Evolutionary conservation across 2,113 vertebrate genomes (phyloP).

Genomic region (Sinosuthora webbiana): DNA sequence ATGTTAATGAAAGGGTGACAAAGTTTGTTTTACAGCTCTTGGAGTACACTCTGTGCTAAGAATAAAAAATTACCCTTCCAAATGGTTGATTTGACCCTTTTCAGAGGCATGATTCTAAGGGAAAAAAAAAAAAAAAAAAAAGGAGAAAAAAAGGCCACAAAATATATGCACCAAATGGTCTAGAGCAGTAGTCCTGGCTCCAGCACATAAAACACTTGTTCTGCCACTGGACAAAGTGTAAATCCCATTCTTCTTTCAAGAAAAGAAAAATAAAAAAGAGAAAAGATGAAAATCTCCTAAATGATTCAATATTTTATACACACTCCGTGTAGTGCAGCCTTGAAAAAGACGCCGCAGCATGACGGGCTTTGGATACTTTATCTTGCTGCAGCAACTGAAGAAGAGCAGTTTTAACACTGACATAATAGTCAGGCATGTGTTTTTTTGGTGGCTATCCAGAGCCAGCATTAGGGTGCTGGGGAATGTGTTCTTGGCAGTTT

Average conservation of each 20-base stretch:
- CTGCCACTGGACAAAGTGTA: constrained; percentile 5
- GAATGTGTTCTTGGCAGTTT: not conserved
- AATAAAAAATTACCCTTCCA: constrained; percentile 13
- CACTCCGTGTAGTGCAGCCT: not conserved
- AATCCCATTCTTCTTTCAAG: not conserved
- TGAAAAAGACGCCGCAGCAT: constrained; percentile 41
- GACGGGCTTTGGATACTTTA: constrained; percentile 49
- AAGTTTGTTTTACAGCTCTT: constrained; percentile 2
- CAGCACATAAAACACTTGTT: constrained; percentile 46
- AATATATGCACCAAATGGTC: constrained; percentile 27
- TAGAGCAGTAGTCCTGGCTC: constrained; percentile 5
- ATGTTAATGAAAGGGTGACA: not conserved
- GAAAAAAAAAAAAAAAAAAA: not conserved
- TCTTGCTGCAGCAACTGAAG: constrained; percentile 54
- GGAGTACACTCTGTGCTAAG: not conserved
- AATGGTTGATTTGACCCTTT: constrained; percentile 29
- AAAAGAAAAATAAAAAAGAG: not conserved
- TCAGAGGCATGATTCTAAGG: not conserved
- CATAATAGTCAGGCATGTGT: constrained; percentile 45
- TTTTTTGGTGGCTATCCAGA: not conserved
- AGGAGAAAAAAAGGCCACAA: not conserved
- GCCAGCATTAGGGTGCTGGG: not conserved
- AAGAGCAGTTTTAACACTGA: constrained; percentile 59
- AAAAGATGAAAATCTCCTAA: constrained; percentile 33
- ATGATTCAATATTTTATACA: constrained; percentile 48